These are phyloP conservation scores for Rhyzopertha dominica DNA, from an alignment of 1,140 invertebrate species.

Conservation along the genomic window DNA sequence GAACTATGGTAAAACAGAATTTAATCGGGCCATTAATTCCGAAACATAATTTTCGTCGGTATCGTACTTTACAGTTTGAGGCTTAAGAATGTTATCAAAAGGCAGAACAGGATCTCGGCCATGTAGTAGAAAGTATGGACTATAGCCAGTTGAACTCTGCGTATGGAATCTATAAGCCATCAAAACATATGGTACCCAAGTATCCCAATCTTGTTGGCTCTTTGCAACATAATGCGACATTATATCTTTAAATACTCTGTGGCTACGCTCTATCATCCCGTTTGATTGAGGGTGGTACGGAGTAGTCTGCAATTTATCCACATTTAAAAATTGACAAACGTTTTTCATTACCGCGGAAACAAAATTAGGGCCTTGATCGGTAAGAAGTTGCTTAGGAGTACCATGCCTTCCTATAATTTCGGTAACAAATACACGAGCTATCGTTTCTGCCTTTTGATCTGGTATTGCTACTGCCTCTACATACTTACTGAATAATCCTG, in stretches of 20 bases:
- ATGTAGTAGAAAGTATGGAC: conserved; percentile 10
- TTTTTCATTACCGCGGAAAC: conserved; percentile 29
- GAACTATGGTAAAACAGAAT: conserved; percentile 1
- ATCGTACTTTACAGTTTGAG: conserved; percentile 1
- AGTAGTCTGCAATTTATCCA: conserved; percentile 31
- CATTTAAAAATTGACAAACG: conserved; percentile 29
- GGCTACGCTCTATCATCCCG: conserved; percentile 23
- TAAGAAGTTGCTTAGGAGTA: conserved; percentile 29
- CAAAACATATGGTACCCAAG: conserved; percentile 5
- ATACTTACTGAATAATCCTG: conserved; percentile 17
- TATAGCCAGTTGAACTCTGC: conserved; percentile 7
- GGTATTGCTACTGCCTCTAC: conserved; percentile 23
- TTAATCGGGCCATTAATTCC: conserved; percentile 4
- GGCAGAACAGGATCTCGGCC: conserved; percentile 5
- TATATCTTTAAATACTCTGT: conserved; percentile 21
- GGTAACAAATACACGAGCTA: conserved; percentile 24
- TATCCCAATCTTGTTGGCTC: conserved; percentile 8
- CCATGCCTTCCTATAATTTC: conserved; percentile 29
- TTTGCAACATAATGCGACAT: conserved; percentile 6
- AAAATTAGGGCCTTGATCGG: conserved; percentile 37
- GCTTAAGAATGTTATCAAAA: neutral
- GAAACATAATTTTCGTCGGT: conserved; percentile 5
- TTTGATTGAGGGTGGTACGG: conserved; percentile 31
- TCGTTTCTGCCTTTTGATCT: conserved; percentile 24
- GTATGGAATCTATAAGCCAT: conserved; percentile 4